Evolutionary conservation across 2,888 invertebrate genomes (phyloP).

Genomic region (Microctonus brassicae): DNA sequence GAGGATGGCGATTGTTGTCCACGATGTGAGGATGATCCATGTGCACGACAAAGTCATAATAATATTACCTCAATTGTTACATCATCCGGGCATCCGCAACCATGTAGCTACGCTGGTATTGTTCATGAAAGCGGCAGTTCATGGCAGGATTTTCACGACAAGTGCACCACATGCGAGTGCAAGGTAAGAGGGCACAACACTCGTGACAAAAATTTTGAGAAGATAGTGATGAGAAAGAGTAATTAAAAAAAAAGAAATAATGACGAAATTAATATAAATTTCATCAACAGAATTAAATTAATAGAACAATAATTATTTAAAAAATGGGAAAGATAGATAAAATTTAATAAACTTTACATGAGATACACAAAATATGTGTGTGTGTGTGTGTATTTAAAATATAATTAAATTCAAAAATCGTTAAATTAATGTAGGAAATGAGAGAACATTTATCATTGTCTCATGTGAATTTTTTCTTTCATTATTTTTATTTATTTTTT

Average conservation of each 20-base stretch:
- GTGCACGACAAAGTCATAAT: constrained; percentile 62
- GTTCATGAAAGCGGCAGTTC: constrained; percentile 74
- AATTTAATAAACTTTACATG: no score
- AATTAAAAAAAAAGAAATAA: background rate
- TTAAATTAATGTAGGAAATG: background rate
- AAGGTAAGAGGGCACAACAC: constrained; percentile 73
- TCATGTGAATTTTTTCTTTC: background rate
- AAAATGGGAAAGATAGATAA: no score
- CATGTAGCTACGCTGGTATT: constrained; percentile 76
- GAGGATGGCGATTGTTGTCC: constrained; percentile 80
- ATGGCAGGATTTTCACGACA: constrained; percentile 75
- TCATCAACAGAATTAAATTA: background rate
- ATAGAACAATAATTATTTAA: background rate
- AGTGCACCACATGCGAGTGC: constrained; percentile 81
- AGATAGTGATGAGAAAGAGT: background rate
- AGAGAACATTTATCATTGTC: background rate
- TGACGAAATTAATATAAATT: background rate
- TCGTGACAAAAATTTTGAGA: constrained; percentile 8
- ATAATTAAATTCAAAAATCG: background rate
- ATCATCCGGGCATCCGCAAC: constrained; percentile 62
- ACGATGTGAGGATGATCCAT: constrained; percentile 78
- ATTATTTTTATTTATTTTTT: background rate
- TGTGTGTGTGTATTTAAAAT: background rate
- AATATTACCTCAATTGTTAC: constrained; percentile 54
- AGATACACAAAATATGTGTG: background rate